Percentiles rank a stretch among this genome's conserved stretches.
phyloP scores from a whole-genome alignment of 2,888 invertebrate species.

The Eilema caniola region DNA sequence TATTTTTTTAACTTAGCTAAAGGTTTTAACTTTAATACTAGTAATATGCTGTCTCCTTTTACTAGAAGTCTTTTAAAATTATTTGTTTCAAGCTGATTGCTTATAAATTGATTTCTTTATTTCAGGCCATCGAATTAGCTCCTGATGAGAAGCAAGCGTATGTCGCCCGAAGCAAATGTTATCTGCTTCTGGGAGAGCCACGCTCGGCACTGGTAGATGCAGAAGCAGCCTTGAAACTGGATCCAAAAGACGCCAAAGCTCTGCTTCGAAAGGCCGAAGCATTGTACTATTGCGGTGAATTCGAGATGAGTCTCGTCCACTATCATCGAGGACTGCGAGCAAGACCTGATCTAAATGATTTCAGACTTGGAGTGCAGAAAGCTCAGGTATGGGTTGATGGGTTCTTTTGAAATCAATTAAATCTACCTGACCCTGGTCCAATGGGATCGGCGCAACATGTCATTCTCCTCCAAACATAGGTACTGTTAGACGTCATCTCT shows the following conservation, averaged over 20 bases:
- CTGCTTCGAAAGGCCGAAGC: slow-evolving; percentile 97
- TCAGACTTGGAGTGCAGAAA: slow-evolving; percentile 95
- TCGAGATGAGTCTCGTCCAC: slow-evolving; percentile 96
- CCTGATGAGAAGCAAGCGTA: slow-evolving; percentile 94
- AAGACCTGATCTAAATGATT: slow-evolving; percentile 93
- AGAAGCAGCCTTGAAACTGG: slow-evolving; percentile 92
- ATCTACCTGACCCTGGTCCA: not conserved
- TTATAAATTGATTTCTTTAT: slow-evolving; percentile 49
- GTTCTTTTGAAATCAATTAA: not conserved
- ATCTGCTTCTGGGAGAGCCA: slow-evolving; percentile 94
- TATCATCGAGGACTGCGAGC: slow-evolving; percentile 95
- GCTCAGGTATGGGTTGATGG: slow-evolving; percentile 86
- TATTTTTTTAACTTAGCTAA: too few relatives aligned
- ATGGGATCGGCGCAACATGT: too few relatives aligned
- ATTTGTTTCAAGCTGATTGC: not conserved
- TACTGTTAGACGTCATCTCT: too few relatives aligned
- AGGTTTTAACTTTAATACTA: too few relatives aligned
- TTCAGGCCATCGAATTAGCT: slow-evolving; percentile 95
- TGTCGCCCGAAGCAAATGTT: slow-evolving; percentile 96
- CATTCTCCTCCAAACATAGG: too few relatives aligned
- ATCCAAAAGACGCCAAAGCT: slow-evolving; percentile 88
- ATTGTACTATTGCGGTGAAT: slow-evolving; percentile 96
- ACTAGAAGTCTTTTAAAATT: not conserved
- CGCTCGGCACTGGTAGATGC: slow-evolving; percentile 94
- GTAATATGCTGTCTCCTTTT: not conserved